phyloP scores from a whole-genome alignment of 2,888 invertebrate genomes.

The Hirtodrosophila duncani region DNA sequence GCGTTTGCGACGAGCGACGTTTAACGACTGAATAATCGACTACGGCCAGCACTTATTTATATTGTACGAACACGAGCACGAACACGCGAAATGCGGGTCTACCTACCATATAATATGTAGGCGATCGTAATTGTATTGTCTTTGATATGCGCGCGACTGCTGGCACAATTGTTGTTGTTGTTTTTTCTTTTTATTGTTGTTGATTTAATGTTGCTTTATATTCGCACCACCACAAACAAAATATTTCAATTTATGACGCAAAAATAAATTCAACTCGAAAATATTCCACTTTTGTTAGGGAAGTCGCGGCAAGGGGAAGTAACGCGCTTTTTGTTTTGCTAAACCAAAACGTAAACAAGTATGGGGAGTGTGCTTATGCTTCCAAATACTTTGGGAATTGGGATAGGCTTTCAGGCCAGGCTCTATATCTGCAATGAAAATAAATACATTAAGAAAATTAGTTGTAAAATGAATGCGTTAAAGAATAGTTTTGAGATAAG shows the following conservation, averaged over 20 bases:
- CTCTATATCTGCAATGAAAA: too few relatives aligned
- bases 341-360: too few relatives aligned
- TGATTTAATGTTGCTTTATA: slow-evolving; percentile 16
- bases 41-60: slow-evolving; percentile 23
- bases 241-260: slow-evolving; percentile 60
- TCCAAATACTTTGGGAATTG: too few relatives aligned
- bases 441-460: too few relatives aligned
- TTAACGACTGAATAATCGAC: slow-evolving; percentile 45
- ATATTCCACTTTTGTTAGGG: slow-evolving; percentile 43
- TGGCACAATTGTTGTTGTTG: slow-evolving; percentile 43
- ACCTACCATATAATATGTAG: slow-evolving; percentile 16
- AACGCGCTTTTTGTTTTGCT: slow-evolving; percentile 59
- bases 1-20: slow-evolving; percentile 41
- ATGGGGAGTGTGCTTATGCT: too few relatives aligned
- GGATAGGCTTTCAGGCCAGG: too few relatives aligned
- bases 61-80: slow-evolving; percentile 34
- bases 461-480: too few relatives aligned
- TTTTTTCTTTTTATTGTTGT: slow-evolving; percentile 3
- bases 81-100: slow-evolving; percentile 30
- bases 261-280: slow-evolving; percentile 53
- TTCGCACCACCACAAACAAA: slow-evolving; percentile 14
- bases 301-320: slow-evolving; percentile 7
- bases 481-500: too few relatives aligned
- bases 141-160: slow-evolving; percentile 36
- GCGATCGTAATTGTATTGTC: slow-evolving; percentile 50